Percentiles rank a stretch among this genome's conserved stretches.
phyloP scores from a whole-genome alignment of 2,113 vertebrate species.

The Cnemophilus loriae region DNA sequence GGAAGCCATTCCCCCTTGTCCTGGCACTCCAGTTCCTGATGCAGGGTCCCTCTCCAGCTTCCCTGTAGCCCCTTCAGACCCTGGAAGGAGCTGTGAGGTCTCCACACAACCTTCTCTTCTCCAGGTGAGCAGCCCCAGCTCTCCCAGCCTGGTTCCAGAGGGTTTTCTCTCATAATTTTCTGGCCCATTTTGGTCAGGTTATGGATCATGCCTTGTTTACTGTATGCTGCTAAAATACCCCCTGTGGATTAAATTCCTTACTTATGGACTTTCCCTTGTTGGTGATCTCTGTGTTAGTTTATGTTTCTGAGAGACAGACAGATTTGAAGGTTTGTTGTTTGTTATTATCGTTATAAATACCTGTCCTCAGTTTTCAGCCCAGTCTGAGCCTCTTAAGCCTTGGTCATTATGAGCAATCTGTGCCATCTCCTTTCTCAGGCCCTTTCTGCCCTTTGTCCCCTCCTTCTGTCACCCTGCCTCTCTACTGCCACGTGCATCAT shows the following conservation, averaged over 20 bases:
- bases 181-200: neutral
- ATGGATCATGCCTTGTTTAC: neutral
- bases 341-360: neutral
- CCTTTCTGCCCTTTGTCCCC: neutral
- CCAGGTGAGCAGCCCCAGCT: neutral
- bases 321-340: neutral
- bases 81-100: neutral
- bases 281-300: neutral
- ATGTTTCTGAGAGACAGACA: neutral
- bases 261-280: fast-evolving
- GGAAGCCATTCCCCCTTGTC: fast-evolving
- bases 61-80: neutral
- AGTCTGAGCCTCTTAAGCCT: neutral
- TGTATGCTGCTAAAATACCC: neutral
- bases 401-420: neutral
- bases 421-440: neutral
- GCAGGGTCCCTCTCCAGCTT: fast-evolving
- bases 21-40: fast-evolving
- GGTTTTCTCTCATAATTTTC: neutral
- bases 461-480: neutral
- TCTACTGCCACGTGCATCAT: fast-evolving
- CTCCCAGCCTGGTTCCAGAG: neutral
- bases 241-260: neutral
- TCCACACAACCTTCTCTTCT: neutral
- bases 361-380: neutral